A percentile compares a stretch with the other conserved stretches of the same genome.
phyloP scores from a whole-genome alignment of 1,140 invertebrate genomes.

The Proales similis region DNA sequence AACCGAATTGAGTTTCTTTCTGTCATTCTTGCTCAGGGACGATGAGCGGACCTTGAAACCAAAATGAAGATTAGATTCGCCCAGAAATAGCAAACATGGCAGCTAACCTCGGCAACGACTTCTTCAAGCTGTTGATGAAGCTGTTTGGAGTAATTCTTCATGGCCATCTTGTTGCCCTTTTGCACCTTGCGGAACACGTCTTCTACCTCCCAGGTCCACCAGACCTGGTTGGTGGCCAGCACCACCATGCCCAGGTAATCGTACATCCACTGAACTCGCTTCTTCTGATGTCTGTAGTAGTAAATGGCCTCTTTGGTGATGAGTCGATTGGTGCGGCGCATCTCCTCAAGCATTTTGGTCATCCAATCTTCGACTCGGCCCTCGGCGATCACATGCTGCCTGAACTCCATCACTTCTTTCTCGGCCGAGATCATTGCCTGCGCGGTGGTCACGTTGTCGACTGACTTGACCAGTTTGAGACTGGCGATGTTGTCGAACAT shows the following conservation, averaged over 20 bases:
- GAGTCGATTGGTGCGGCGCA: slow-evolving; percentile 72
- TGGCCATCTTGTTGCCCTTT: slow-evolving; percentile 68
- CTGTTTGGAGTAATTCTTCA: slow-evolving; percentile 76
- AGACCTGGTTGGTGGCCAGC: slow-evolving; percentile 73
- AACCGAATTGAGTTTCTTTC: slow-evolving; percentile 75
- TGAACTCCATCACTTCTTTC: slow-evolving; percentile 76
- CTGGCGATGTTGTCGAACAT: slow-evolving; percentile 83
- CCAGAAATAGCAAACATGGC: slow-evolving; percentile 35
- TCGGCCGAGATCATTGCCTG: slow-evolving; percentile 75
- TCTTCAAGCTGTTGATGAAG: slow-evolving; percentile 75
- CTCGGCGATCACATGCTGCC: slow-evolving; percentile 57
- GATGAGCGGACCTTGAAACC: slow-evolving; percentile 58
- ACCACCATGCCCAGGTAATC: slow-evolving; percentile 80
- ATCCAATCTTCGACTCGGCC: slow-evolving; percentile 82
- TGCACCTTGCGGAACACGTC: slow-evolving; percentile 67
- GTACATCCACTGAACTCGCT: slow-evolving; percentile 71
- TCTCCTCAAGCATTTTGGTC: slow-evolving; percentile 71
- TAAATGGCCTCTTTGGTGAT: slow-evolving; percentile 78
- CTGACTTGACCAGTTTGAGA: slow-evolving; percentile 61
- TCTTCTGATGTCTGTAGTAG: slow-evolving; percentile 61
- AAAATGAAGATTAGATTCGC: slow-evolving; percentile 1
- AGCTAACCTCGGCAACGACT: slow-evolving; percentile 64
- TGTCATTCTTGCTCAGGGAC: slow-evolving; percentile 68
- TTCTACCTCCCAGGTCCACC: slow-evolving; percentile 88
- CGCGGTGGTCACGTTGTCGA: slow-evolving; percentile 60